Evolutionary conservation across 2,888 invertebrate species (phyloP), one percentile per base, ranked within the genome.

Genomic region (Hirtodrosophila duncani): DNA sequence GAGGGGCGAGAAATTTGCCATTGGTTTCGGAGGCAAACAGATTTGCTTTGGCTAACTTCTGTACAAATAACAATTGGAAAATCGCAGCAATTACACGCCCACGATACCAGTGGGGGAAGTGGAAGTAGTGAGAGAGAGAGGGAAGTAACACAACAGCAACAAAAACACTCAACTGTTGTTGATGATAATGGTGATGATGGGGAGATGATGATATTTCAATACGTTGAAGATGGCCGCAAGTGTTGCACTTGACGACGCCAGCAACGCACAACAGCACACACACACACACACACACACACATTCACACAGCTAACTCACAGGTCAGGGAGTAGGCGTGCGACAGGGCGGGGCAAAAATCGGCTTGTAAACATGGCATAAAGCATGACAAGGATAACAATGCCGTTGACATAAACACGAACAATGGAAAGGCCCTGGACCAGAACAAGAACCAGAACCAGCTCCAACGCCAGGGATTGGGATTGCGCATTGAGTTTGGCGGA

Each of bases 361-460:
- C 60, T 56, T 65, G 65, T 65, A 65, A 65, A 65, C 65, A 65
- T 65, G 61, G 56, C 65, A 61, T 49, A 53, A 65, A 63, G 66
- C 65, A 65, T 65, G 65, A 65, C 65, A 65, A 48, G 61, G 61
- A 65, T 65, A 65, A 65, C 65, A 65, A 65, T 65, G 65, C 53
- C 53, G 50, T 46, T 65, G 65, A 65, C 65, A 65, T 53, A 63
- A 48, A 63, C 57, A 50, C 53, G 61, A 37, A 64, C 63, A 59
- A 43, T 48, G 43, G 10, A 14, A 3, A 14, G 31, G 29, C 8
- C n/a, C 4, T 16, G 10, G 30, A 29, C 39, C 23, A 16, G 24
- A n/a, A 11, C 11, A n/a, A n/a, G 8, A 24, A 4, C 24, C 9
- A 16, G 9, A 20, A 3, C 5, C 6, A 13, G 20, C 9, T 14